A percentile compares a stretch with the other conserved stretches of the same genome.
phyloP scores from a whole-genome alignment of 2,888 invertebrate species.

The Caenorhabditis sinica region DNA sequence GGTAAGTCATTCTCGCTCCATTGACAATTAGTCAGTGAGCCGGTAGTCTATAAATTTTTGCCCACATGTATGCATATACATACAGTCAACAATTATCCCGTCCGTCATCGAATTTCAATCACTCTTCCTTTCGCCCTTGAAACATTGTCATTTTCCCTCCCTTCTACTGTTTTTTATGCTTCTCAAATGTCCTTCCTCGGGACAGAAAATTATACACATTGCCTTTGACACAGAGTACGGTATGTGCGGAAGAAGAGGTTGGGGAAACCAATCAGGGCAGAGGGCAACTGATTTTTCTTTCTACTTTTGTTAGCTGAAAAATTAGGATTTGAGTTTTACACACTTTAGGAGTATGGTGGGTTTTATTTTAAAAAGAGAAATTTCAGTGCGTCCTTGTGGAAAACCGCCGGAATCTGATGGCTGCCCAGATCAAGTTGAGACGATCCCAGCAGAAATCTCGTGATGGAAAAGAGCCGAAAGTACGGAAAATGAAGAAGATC shows the following conservation, averaged over 20 bases:
- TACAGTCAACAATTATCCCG: not conserved
- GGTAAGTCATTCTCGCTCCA: conserved; percentile 71
- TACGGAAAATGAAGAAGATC: not conserved
- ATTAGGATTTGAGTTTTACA: too few relatives aligned
- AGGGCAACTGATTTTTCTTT: too few relatives aligned
- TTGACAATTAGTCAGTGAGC: not conserved
- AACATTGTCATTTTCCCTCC: not conserved
- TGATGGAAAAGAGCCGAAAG: conserved; percentile 40
- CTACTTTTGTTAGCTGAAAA: too few relatives aligned
- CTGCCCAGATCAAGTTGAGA: conserved; percentile 81
- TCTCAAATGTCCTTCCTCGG: not conserved
- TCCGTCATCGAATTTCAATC: too few relatives aligned
- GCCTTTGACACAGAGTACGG: not conserved
- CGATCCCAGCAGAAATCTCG: conserved; percentile 71
- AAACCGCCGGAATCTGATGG: conserved; percentile 80
- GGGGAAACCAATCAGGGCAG: not conserved
- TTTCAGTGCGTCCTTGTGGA: conserved; percentile 82
- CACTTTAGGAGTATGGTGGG: too few relatives aligned
- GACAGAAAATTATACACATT: not conserved
- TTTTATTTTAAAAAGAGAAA: not conserved
- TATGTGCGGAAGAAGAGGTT: not conserved
- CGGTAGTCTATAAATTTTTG: not conserved
- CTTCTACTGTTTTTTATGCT: conserved; percentile 10
- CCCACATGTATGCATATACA: not conserved
- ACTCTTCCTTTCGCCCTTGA: conserved; percentile 13